Percentiles rank a stretch among this genome's conserved stretches.
phyloP scores from a whole-genome alignment of 1,140 invertebrate species.

The Bactericera cockerelli region DNA sequence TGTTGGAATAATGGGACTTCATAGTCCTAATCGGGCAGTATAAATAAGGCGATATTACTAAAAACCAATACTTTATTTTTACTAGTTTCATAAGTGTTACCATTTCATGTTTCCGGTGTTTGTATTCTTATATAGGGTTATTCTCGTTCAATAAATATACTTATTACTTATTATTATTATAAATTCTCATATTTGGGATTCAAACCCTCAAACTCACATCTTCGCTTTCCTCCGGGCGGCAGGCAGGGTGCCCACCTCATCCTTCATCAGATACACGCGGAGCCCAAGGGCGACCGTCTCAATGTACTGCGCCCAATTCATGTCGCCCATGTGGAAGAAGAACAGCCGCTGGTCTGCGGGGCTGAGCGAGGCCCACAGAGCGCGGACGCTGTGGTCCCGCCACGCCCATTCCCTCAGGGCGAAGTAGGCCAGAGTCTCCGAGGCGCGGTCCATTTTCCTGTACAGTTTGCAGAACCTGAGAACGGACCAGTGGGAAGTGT shows the following conservation, averaged over 20 bases:
- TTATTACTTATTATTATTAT: no score
- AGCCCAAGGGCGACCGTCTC: constrained; percentile 39
- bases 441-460: constrained; percentile 52
- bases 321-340: constrained; percentile 45
- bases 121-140: no score
- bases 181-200: no score
- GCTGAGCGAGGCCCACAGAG: constrained; percentile 41
- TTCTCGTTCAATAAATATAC: no score
- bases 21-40: no score
- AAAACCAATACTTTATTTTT: no score
- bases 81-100: no score
- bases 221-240: constrained; percentile 20
- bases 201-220: constrained; percentile 20
- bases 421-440: constrained; percentile 51
- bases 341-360: constrained; percentile 45
- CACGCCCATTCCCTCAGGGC: constrained; percentile 52
- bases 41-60: no score
- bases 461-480: constrained; percentile 54
- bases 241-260: constrained; percentile 37
- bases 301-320: constrained; percentile 43
- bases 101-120: no score
- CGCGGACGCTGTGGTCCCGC: constrained; percentile 44
- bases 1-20: no score
- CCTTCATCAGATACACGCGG: constrained; percentile 42
- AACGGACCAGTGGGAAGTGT: constrained; percentile 9